Base-by-base conservation (phyloP, 2,797 vertebrate species). In the Enteromius unitaeniatus region DNA sequence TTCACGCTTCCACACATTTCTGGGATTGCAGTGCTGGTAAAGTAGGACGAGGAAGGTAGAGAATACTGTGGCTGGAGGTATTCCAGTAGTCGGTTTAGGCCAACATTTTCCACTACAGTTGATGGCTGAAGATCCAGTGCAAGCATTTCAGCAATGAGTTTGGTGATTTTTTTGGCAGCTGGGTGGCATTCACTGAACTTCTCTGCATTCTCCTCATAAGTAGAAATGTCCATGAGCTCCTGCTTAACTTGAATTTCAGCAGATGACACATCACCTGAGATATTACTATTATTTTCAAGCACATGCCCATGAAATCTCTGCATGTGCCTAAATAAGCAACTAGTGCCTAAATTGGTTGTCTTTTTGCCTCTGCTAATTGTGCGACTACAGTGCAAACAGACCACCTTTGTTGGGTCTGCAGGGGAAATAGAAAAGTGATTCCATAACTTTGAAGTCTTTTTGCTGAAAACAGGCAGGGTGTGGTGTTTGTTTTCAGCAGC, bases 391-490 rank as follows among this genome's bases (percentile, higher is more conserved):
- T 99, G 97, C 95, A 98, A 96, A 94, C 97, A 99, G 92, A 97
- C 93, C 84, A 99, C 98, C 91, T 99, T 99, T 3, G 98, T 99
- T 89, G 97, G 97, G 92, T 99, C 97, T 65, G 95, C 91, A 69
- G 96, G 94, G 85, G 97, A 98, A 92, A 98, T 95, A 51, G 97
- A 98, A 90, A 99, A 99, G 88, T 99, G 97, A 91, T 99, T 99
- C 97, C 98, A 99, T 92, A 99, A 95, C 95, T 99, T 99, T 90
- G 98, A 99, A 74, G 98, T 99, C 95, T 97, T 99, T 93, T 99
- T 99, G 90, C 97, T 98, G 88, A 94, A 97, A 87, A 92, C 92
- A 1, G 97, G 95, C 89, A 95, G 90, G 42, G 93, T 88, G 72
- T 92, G 95, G 76, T 93, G 90, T 91, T 94, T 96, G 90, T 93